Evolutionary conservation across 2,888 invertebrate genomes (phyloP), one percentile per base, ranked within the genome.

Genomic region (Phorcus lineatus): DNA sequence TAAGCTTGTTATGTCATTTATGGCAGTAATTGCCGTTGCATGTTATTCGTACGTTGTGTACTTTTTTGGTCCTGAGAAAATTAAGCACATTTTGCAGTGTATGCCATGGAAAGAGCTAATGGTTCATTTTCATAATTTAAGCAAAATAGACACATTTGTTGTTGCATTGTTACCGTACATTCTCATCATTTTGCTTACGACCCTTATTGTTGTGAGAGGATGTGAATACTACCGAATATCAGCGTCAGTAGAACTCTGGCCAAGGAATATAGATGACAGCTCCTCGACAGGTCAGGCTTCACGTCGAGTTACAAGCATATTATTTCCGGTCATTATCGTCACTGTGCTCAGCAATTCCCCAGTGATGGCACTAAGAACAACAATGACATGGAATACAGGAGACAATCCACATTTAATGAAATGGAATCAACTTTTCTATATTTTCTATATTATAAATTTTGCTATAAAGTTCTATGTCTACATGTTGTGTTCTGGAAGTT

Each of bases 41-140:
- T 83, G 87, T 81, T 91, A 91, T 83, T 87, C 88, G 24, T 91
- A 90, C 82, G 86, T 88, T 16, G 87, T 89, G 53, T 91, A 88
- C 85, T 88, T 89, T 79, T 83, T 87, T 47, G 89, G 89, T 0
- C 87, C 86, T 36, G 17, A 52, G 47, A 19, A 53, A 0, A 31
- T 70, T 40, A n/a, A 62, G 16, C 22, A 11, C n/a, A 11, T 77
- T 3, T 54, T 77, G n/a, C 82, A 47, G 17, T 67, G 85, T 74
- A 54, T 62, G 16, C 80, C 80, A 19, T 84, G 83, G 83, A 66
- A 75, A 31, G 83, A 82, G 52, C 81, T 85, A 54, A 19, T 78
- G 22, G 31, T 47, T 16, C 83, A 81, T 57, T 83, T 84, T 81
- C 31, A 67, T 13, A 82, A 84, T 52, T 79, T 90, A 13, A 84